Conservation (phyloP, 2,113 vertebrate species). For the Heloderma charlesbogerti region DNA sequence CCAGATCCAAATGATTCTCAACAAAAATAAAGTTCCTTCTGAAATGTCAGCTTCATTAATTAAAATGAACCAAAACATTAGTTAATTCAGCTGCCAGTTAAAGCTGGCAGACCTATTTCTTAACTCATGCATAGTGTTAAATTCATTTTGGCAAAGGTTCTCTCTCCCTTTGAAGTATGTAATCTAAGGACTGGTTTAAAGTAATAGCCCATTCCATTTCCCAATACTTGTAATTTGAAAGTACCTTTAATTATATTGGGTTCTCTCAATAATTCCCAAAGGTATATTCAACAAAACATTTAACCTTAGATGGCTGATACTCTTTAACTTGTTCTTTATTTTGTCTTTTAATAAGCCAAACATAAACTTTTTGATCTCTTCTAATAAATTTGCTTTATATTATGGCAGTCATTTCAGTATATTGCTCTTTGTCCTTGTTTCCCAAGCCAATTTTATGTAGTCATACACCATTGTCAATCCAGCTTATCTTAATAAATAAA, state of each 20-base stretch:
- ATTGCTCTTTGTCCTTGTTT: not conserved
- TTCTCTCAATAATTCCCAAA: not conserved
- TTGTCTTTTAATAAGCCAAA: not conserved
- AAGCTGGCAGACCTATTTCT: conserved; percentile 3
- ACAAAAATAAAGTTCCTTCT: not conserved
- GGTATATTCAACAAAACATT: not conserved
- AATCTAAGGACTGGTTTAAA: not conserved
- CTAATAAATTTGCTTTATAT: not conserved
- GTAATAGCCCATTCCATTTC: not conserved
- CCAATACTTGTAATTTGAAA: not conserved
- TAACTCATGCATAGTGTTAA: not conserved
- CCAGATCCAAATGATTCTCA: not conserved
- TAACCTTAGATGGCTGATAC: not conserved
- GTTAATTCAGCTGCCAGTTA: not conserved
- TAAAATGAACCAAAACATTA: not conserved
- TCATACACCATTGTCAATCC: not conserved
- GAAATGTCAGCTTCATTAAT: not conserved
- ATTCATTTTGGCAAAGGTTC: not conserved
- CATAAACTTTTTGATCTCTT: not conserved
- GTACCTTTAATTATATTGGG: not conserved
- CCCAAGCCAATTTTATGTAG: not conserved
- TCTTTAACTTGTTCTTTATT: not conserved
- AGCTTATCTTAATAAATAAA: not conserved
- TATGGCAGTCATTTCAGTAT: not conserved
- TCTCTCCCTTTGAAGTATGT: not conserved